A percentile compares a stretch with the other conserved stretches of the same genome.
These are phyloP conservation scores for Pseudochirops corinnae DNA, from an alignment of 2,797 vertebrate species.

Conservation along the genomic window DNA sequence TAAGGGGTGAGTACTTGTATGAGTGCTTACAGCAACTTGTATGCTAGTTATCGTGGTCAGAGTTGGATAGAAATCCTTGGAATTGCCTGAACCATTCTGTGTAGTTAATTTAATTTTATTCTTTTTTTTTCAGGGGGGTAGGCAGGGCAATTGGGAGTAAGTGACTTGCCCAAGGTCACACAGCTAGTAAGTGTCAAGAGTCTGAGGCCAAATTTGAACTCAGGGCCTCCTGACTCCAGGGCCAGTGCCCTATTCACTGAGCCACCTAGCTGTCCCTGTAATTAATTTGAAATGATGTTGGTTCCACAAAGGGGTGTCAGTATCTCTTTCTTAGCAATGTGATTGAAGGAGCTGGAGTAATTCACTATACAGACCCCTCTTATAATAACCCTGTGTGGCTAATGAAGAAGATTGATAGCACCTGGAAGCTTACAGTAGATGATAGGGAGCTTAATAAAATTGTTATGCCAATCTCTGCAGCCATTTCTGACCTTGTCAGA, in stretches of 20 bases:
- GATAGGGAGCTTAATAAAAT: no score
- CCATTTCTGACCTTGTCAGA: no score
- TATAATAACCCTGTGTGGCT: background rate
- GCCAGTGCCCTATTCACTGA: no score
- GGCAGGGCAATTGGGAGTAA: no score
- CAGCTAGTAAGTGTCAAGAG: no score
- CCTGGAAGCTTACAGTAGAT: background rate
- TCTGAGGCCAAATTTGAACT: no score
- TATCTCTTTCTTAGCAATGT: background rate
- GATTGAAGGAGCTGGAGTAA: background rate
- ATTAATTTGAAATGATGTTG: background rate
- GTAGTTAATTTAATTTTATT: background rate
- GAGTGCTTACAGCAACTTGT: background rate
- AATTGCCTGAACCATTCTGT: background rate
- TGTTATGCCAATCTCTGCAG: no score
- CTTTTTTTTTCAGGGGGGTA: no score
- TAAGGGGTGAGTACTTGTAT: background rate
- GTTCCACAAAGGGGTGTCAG: background rate
- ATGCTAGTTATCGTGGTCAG: background rate
- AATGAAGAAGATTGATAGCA: background rate
- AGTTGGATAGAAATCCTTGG: background rate
- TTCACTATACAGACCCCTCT: background rate
- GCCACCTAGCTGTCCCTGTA: no score
- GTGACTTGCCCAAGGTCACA: no score
- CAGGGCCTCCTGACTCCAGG: no score